Percentiles rank a stretch among this genome's conserved stretches.
phyloP scores from a whole-genome alignment of 1,140 invertebrate genomes.

The Plodia interpunctella region DNA sequence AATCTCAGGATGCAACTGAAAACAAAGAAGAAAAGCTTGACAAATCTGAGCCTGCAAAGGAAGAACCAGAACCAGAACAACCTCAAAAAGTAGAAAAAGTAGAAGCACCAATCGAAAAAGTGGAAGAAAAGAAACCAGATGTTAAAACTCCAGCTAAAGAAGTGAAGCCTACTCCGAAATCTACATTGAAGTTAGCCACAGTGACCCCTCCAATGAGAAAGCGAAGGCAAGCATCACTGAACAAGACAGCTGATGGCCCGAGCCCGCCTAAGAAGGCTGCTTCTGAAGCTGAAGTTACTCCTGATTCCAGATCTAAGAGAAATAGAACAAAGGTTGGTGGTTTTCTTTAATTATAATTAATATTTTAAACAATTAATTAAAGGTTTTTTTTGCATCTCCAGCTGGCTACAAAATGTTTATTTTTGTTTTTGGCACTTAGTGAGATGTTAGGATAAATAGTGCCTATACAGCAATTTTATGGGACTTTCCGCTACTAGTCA shows the following conservation, averaged over 20 bases:
- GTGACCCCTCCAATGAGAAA: slow-evolving; percentile 75
- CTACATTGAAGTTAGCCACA: slow-evolving; percentile 75
- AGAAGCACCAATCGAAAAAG: slow-evolving; percentile 26
- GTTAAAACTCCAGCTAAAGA: slow-evolving; percentile 44
- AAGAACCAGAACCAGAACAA: slow-evolving; percentile 39
- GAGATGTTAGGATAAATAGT: too few species aligned
- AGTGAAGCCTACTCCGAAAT: slow-evolving; percentile 59
- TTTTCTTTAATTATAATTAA: slow-evolving; percentile 12
- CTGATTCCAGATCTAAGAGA: slow-evolving; percentile 66
- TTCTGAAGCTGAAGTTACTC: slow-evolving; percentile 44
- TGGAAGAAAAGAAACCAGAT: slow-evolving; percentile 56
- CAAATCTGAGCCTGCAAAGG: slow-evolving; percentile 37
- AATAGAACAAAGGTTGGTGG: slow-evolving; percentile 68
- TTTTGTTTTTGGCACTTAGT: too few species aligned
- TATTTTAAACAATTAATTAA: too few species aligned
- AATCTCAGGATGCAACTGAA: slow-evolving; percentile 10
- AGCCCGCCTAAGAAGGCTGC: slow-evolving; percentile 53
- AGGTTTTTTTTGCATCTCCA: too few species aligned
- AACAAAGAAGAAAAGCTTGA: slow-evolving; percentile 29
- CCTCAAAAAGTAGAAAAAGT: slow-evolving; percentile 29
- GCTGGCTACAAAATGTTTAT: background rate
- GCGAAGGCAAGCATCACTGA: slow-evolving; percentile 64
- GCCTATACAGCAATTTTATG: too few species aligned
- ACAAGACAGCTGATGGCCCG: slow-evolving; percentile 48
- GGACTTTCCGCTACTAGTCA: too few species aligned